Conservation (phyloP, 1,140 invertebrate genomes). For the Piezodorus guildinii region DNA sequence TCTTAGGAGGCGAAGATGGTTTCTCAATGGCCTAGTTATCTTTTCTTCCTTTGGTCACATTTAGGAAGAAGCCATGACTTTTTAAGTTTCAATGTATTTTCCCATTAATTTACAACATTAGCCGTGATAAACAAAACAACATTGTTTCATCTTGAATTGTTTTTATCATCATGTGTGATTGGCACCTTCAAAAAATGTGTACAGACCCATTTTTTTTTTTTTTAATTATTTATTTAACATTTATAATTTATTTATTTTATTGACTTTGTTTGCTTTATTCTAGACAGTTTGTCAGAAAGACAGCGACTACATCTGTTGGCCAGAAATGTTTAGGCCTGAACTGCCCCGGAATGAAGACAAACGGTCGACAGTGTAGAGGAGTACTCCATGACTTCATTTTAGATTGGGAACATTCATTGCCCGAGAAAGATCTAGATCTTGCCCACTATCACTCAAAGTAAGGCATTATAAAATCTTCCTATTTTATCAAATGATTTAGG, state of each 20-base stretch:
- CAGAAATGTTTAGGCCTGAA: conserved; percentile 70
- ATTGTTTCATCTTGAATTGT: too few relatives aligned
- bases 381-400: conserved; percentile 82
- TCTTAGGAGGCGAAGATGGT: too few relatives aligned
- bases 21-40: too few relatives aligned
- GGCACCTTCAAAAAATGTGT: too few relatives aligned
- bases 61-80: too few relatives aligned
- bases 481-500: too few relatives aligned
- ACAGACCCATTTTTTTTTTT: too few relatives aligned
- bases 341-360: conserved; percentile 50
- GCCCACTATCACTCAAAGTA: conserved; percentile 82
- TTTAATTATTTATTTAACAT: neutral
- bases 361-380: conserved; percentile 66
- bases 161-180: too few relatives aligned
- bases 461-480: conserved; percentile 15
- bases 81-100: too few relatives aligned
- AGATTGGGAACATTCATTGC: conserved; percentile 96
- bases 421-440: conserved; percentile 75
- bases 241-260: neutral
- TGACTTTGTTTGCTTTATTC: conserved; percentile 29
- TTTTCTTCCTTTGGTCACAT: too few relatives aligned
- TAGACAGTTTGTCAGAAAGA: conserved; percentile 71
- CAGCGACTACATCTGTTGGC: conserved; percentile 77
- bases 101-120: too few relatives aligned
- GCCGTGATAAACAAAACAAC: too few relatives aligned